A percentile compares a stretch with the other conserved stretches of the same genome.
phyloP scores from a whole-genome alignment of 2,888 invertebrate species.

The Mimumesa dahlbomi region DNA sequence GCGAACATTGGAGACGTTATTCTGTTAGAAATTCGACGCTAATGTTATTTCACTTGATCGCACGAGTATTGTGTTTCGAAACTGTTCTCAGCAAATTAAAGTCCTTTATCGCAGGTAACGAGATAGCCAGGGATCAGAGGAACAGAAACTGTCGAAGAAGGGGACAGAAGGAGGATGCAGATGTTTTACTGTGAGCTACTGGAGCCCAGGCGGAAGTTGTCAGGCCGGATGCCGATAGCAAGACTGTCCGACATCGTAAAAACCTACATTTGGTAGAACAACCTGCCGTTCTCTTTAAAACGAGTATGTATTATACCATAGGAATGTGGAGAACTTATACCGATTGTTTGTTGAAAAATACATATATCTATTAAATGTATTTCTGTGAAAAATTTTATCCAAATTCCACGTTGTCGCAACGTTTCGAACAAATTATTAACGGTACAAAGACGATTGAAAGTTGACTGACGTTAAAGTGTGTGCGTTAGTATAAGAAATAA shows the following conservation, averaged over 20 bases:
- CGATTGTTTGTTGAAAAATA: too few species aligned
- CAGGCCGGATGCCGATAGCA: constrained; percentile 60
- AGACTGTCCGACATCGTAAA: constrained; percentile 50
- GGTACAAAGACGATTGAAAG: too few species aligned
- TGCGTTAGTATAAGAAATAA: too few species aligned
- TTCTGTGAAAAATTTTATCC: too few species aligned
- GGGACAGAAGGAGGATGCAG: constrained; percentile 46
- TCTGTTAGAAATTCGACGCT: constrained; percentile 1
- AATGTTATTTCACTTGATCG: constrained; percentile 30
- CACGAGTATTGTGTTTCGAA: constrained; percentile 46
- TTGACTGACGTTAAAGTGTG: too few species aligned
- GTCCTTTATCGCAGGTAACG: constrained; percentile 38
- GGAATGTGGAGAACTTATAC: too few species aligned
- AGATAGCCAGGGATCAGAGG: constrained; percentile 43
- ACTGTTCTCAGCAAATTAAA: constrained; percentile 37
- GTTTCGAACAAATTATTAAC: too few species aligned
- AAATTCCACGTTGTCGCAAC: too few species aligned
- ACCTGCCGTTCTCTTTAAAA: constrained; percentile 13
- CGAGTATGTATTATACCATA: background rate
- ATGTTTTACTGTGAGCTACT: constrained; percentile 56
- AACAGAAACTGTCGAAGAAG: constrained; percentile 18
- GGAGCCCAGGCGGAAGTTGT: constrained; percentile 60
- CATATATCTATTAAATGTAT: too few species aligned
- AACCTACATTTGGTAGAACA: constrained; percentile 50
- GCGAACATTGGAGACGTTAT: background rate